Conservation (phyloP, 1,140 invertebrate genomes). For the Thaumatotibia leucotreta region DNA sequence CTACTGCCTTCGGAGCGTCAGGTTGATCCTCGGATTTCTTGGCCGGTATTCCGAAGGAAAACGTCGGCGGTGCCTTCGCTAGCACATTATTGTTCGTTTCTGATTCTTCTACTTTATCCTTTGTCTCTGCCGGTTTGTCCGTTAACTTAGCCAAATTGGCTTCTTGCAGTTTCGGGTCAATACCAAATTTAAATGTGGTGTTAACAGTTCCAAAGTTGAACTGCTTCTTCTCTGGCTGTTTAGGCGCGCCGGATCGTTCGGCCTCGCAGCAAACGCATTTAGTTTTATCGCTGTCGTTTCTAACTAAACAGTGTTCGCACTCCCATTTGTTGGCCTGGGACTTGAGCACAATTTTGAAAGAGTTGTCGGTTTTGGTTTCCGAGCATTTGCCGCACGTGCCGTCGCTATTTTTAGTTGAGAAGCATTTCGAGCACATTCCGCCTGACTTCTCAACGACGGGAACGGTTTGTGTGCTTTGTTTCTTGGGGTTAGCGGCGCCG, state of each 20-base stretch:
- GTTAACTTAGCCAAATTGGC: slow-evolving; percentile 23
- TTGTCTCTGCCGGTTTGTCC: slow-evolving; percentile 22
- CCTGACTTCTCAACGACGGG: not conserved
- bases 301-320: slow-evolving; percentile 81
- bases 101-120: slow-evolving; percentile 22
- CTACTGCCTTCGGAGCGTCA: slow-evolving; percentile 11
- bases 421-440: slow-evolving; percentile 11
- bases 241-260: slow-evolving; percentile 74
- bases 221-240: slow-evolving; percentile 26
- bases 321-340: slow-evolving; percentile 78
- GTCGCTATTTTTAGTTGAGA: slow-evolving; percentile 20
- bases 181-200: slow-evolving; percentile 70
- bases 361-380: slow-evolving; percentile 6
- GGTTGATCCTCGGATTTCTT: slow-evolving; percentile 28
- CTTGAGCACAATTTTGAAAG: slow-evolving; percentile 42
- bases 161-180: slow-evolving; percentile 43
- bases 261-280: slow-evolving; percentile 85
- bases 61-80: slow-evolving; percentile 38
- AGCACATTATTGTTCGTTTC: slow-evolving; percentile 57
- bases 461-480: slow-evolving; percentile 18
- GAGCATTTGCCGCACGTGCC: not conserved
- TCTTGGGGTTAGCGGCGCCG: slow-evolving; percentile 73
- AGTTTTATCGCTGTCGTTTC: slow-evolving; percentile 75
- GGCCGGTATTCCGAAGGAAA: slow-evolving; percentile 57
- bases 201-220: slow-evolving; percentile 47